Evolutionary conservation across 1,140 invertebrate genomes (phyloP).

Genomic region (Leptinotarsa undecemlineata): DNA sequence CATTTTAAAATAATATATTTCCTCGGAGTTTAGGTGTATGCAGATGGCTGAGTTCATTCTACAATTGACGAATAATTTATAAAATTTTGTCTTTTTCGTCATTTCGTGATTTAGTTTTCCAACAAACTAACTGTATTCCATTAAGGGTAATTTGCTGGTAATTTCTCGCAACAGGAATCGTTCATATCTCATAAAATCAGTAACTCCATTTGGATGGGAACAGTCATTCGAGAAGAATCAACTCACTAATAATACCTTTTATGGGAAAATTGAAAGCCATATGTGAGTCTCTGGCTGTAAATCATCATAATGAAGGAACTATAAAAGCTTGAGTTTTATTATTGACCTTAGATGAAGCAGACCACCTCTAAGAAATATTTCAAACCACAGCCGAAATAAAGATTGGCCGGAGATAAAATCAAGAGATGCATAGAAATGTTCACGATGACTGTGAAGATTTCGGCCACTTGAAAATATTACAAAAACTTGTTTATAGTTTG

Average conservation of each 20-base stretch:
- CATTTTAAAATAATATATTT: no score
- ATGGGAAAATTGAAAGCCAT: background rate
- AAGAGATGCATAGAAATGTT: constrained; percentile 3
- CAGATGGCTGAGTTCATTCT: no score
- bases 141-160: no score
- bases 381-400: background rate
- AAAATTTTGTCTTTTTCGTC: no score
- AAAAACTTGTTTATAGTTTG: background rate
- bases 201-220: background rate
- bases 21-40: no score
- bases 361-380: background rate
- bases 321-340: background rate
- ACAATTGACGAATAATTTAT: no score
- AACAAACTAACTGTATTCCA: no score
- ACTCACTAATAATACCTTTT: constrained; percentile 1
- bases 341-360: constrained; percentile 2
- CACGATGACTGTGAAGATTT: background rate
- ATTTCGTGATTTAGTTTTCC: no score
- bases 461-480: background rate
- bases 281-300: background rate
- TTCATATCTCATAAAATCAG: background rate
- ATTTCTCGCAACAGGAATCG: no score
- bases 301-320: constrained; percentile 1
- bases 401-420: background rate
- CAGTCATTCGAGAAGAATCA: background rate